Evolutionary conservation across 2,113 vertebrate species (phyloP), one percentile per base, ranked within the genome.

Genomic region (Aspiorhynchus laticeps): DNA sequence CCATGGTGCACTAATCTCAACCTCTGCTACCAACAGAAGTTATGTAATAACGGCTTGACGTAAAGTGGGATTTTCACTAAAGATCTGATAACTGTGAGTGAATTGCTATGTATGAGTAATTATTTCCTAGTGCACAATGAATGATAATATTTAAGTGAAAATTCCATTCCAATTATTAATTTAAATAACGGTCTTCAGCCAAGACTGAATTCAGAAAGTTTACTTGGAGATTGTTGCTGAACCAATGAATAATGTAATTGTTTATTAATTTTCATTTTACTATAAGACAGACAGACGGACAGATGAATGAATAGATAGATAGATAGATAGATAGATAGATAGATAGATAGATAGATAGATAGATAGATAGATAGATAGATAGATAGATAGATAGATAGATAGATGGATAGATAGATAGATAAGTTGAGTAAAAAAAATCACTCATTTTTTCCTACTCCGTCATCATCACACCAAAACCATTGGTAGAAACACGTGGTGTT

Each of bases 381-480:
- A 73, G 69, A 73, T 33, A 73, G 69, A 73, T 33, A 41, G 71
- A 74, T 38, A 73, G 75, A 77, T 31, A 31, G 75, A 77, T 17
- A 48, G 41, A 46, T 43, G 17, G 76, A 78, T 28, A 5, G 4
- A 56, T 36, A 79, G 75, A 79, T 21, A 11, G 31, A 78, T 53
- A 14, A 53, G 26, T 19, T 59, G 48, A 75, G 48, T 48, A n/a
- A 74, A 26, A 21, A 77, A 1, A 51, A 65, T 14, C 6, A 17
- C 41, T 53, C 3, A 51, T n/a, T 65, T 63, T 85, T 48, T 79
- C 63, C 63, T 56, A n/a, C 61, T 69, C 75, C 38, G 61, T 26
- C 75, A 79, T 71, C 11, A 71, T 86, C 24, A 71, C 43, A 53
- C 33, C 2, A 10, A 36, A 48, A 15, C 41, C 11, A 33, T 33